These are phyloP conservation scores for Drosophila sulfurigaster DNA, from an alignment of 1,140 invertebrate species.

Conservation along the genomic window DNA sequence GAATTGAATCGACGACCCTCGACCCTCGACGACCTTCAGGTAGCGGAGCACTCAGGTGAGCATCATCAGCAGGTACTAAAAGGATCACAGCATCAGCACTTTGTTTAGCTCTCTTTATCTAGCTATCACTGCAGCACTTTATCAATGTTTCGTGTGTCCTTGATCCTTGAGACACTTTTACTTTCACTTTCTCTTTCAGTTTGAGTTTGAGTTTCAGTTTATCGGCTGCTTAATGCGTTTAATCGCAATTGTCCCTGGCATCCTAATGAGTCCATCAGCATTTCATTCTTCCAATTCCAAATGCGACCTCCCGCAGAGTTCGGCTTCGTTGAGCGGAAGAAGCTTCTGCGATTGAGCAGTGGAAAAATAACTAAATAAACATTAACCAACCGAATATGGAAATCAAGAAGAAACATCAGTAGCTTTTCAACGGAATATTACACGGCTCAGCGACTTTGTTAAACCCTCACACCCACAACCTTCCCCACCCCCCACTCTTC, in stretches of 20 bases:
- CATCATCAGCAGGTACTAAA: conserved; percentile 3
- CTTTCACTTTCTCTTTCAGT: conserved; percentile 42
- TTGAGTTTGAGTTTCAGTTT: conserved; percentile 3
- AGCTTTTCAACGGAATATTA: conserved; percentile 51
- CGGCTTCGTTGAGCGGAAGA: conserved; percentile 42
- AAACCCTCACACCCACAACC: conserved; percentile 4
- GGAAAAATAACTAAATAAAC: conserved; percentile 14
- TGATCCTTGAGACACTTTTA: conserved; percentile 43
- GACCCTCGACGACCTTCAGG: background rate
- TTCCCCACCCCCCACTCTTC: no score
- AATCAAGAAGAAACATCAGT: conserved; percentile 25
- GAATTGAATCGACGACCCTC: background rate
- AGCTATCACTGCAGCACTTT: conserved; percentile 13
- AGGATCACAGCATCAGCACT: background rate
- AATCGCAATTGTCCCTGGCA: conserved; percentile 8
- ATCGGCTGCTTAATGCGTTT: background rate
- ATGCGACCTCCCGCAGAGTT: conserved; percentile 35
- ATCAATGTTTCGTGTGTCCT: conserved; percentile 23
- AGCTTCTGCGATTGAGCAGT: conserved; percentile 4
- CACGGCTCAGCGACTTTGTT: conserved; percentile 44
- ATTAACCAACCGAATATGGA: conserved; percentile 36
- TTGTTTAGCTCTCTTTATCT: background rate
- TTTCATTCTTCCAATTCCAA: background rate
- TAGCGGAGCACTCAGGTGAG: background rate
- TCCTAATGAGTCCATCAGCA: conserved; percentile 34